Evolutionary conservation across 2,888 invertebrate genomes (phyloP).

Genomic region (Apotomis turbidana): DNA sequence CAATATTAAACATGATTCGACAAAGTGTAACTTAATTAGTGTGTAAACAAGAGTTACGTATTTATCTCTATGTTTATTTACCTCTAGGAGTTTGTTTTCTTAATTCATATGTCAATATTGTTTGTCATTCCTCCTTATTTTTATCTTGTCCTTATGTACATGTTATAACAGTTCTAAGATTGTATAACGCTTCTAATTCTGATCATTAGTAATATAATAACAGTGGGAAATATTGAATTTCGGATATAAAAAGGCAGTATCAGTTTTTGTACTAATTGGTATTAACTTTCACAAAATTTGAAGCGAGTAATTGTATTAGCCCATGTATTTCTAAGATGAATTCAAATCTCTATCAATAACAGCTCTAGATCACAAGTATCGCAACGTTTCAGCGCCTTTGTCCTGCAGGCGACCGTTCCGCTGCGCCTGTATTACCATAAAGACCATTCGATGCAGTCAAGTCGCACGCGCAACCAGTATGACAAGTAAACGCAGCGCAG

Average conservation of each 20-base stretch:
- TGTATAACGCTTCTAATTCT: background rate
- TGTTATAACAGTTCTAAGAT: conserved; percentile 4
- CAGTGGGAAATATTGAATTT: background rate
- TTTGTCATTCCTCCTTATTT: conserved; percentile 6
- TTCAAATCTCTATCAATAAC: background rate
- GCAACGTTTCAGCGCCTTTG: conserved; percentile 18
- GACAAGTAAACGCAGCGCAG: conserved; percentile 55
- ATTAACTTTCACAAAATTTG: too few species aligned
- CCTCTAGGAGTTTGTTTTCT: background rate
- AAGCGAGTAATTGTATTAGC: too few species aligned
- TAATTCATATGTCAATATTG: conserved; percentile 9
- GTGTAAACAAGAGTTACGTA: conserved; percentile 1
- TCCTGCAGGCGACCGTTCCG: conserved; percentile 7
- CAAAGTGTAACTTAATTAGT: background rate
- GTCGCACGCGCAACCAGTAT: conserved; percentile 63
- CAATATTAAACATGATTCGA: background rate
- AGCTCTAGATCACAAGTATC: conserved; percentile 10
- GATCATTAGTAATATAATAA: background rate
- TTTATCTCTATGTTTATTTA: background rate
- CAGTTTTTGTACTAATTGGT: background rate
- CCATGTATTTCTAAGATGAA: too few species aligned
- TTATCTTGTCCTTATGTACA: conserved; percentile 8
- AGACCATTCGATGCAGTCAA: conserved; percentile 55
- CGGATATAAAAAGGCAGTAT: background rate
- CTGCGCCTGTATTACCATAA: conserved; percentile 48